Conservation (phyloP, 2,797 vertebrate species). For the Galago senegalensis region DNA sequence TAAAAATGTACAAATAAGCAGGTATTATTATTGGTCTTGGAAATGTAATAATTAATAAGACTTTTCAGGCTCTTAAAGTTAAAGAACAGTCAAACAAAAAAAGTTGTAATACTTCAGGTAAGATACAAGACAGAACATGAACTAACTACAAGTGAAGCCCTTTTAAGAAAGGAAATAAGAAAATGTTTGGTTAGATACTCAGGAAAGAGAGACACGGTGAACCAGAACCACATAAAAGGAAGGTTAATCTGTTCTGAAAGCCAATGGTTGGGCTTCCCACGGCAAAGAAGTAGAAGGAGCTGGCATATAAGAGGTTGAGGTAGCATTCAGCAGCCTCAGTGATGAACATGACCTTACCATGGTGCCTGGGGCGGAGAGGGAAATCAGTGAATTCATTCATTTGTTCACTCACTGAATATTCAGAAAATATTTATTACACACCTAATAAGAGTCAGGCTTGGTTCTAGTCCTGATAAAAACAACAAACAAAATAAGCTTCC, state of each 20-base stretch:
- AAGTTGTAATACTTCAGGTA: background rate
- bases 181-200: background rate
- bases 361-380: background rate
- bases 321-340: background rate
- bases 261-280: background rate
- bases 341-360: background rate
- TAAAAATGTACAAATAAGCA: background rate
- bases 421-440: background rate
- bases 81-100: background rate
- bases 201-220: background rate
- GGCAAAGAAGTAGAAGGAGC: background rate
- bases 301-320: background rate
- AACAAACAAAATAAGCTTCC: background rate
- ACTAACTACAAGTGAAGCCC: background rate
- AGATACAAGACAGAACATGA: background rate
- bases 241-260: background rate
- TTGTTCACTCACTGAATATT: background rate
- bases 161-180: background rate
- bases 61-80: background rate
- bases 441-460: background rate
- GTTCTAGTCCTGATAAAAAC: background rate
- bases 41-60: constrained; percentile 29
- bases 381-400: background rate
- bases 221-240: background rate
- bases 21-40: background rate